Base-by-base conservation (phyloP, 2,888 invertebrate species). In the Polietes domitor region DNA sequence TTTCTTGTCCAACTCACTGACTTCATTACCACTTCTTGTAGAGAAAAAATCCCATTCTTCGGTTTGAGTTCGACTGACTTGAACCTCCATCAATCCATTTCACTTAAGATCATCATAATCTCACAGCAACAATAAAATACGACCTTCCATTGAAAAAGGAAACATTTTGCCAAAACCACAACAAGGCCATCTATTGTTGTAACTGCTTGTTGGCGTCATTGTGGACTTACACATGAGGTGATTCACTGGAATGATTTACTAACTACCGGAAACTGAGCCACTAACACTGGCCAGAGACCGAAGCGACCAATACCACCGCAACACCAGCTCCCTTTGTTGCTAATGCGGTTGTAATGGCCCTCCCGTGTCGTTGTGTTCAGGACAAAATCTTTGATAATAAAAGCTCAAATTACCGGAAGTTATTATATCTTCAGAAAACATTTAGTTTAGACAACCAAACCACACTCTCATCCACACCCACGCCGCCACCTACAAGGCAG, bases 341-440 rank as follows among this genome's bases (percentile, higher is more conserved):
- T 58, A 76, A 78, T 78, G 61, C 61, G 41, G 75, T 76, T 80
- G 55, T 74, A 77, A 75, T 80, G 65, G 71, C 75, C n/a, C 63
- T 55, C 10, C 43, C n/a, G 26, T 55, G n/a, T 74, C 58, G 17
- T 70, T 75, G 76, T 53, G 10, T 15, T 41, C 41, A 32, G 53
- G 76, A 79, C 78, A 61, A 79, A 68, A 79, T 70, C 58, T 1
- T n/a, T 37, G n/a, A 50, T 70, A 79, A 84, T 73, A 81, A 84
- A 79, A 81, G 76, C 73, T 73, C 21, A 89, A 89, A 90, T 89
- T 88, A 89, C 90, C 91, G 90, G 90, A 90, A 90, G 90, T 91
- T 91, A 90, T 90, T 90, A 90, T 89, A 89, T 91, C 90, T 89
- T 89, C 88, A 89, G 43, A 58, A 58, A 89, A 89, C 88, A 91